phyloP scores from a whole-genome alignment of 92 coral and sea anemone genomes.

The Porites divaricata region DNA sequence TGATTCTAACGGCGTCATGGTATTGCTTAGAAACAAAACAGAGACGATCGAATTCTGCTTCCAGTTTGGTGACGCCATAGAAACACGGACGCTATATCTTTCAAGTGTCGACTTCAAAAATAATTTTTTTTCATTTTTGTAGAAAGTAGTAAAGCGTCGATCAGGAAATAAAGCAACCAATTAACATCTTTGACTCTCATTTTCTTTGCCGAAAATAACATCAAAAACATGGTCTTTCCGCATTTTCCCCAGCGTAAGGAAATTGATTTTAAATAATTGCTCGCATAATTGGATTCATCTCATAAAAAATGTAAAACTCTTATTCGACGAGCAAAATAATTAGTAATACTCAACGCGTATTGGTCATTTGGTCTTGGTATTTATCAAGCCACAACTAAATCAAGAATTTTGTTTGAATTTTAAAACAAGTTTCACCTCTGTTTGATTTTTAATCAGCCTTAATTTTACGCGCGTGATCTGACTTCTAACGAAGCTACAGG shows the following conservation, averaged over 20 bases:
- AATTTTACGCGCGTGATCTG: neutral
- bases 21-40: slow-evolving; percentile 22
- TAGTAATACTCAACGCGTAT: slow-evolving; percentile 8
- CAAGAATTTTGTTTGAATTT: neutral
- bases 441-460: neutral
- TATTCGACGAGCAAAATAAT: slow-evolving; percentile 19
- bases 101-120: neutral
- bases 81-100: neutral
- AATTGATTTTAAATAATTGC: slow-evolving; percentile 18
- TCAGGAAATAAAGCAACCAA: neutral
- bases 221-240: neutral
- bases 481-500: neutral
- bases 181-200: neutral
- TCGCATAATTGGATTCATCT: slow-evolving; percentile 19
- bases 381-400: neutral
- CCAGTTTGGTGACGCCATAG: slow-evolving; percentile 25
- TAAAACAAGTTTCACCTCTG: neutral
- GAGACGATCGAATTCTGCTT: slow-evolving; percentile 12
- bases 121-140: neutral
- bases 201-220: neutral
- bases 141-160: neutral
- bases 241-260: neutral
- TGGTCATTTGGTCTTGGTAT: slow-evolving; percentile 24
- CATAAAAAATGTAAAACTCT: slow-evolving; percentile 38
- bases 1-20: slow-evolving; percentile 6